Evolutionary conservation across 2,797 vertebrate species (phyloP), one percentile per base, ranked within the genome.

Genomic region (Sciaenops ocellatus): DNA sequence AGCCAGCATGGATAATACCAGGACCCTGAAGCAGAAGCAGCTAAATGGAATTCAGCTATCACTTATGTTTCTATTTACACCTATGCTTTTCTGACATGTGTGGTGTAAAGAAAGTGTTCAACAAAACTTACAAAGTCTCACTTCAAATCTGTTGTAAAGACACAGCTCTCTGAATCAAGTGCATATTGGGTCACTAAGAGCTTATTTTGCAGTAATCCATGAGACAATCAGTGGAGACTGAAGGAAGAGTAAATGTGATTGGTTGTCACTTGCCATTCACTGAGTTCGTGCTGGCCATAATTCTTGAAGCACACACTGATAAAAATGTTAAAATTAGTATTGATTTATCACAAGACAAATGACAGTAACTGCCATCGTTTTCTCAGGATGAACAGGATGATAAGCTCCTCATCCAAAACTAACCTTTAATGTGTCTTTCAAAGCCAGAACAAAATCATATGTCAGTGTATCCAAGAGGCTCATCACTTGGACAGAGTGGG

Each of bases 371-470:
- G 44, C 28, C 56, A 8, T 46, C 17, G n/a, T 57, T 61, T 70
- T 38, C 41, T 34, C 22, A 20, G 28, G 26, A 42, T 56, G 28
- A 67, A 76, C 6, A n/a, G 46, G 10, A 51, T 30, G 42, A 72
- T 73, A 44, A 48, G 34, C 41, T 56, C 38, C 64, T 76, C 24
- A 51, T 66, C 59, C 64, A 66, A 71, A 55, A 34, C 24, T 10
- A 46, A 61, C 26, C 66, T 69, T 61, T 75, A 46, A 78, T 72
- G 59, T 41, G 61, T 64, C 34, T 62, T 65, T 69, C 66, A 69
- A 52, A 54, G 59, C 44, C 15, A 12, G 3, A 73, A 18, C 22
- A 54, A 20, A 67, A 64, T 65, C 34, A 66, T 65, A 66, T 71
- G 62, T 54, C 54, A 44, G 13, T 28, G 52, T 52, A 55, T 73